These are phyloP conservation scores for Mamestra configurata DNA, from an alignment of 1,140 invertebrate genomes.

Conservation along the genomic window DNA sequence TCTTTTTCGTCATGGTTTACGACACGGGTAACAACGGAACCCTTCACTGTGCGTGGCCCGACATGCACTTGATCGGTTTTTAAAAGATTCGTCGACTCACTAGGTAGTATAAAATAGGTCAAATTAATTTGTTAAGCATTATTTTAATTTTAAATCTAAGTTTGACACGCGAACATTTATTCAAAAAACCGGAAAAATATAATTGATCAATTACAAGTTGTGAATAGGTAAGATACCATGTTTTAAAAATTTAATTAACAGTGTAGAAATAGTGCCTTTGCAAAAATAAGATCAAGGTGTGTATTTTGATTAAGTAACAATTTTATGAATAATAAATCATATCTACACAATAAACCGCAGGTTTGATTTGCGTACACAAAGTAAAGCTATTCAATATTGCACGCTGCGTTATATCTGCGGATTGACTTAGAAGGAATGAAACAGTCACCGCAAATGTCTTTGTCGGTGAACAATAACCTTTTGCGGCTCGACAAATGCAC, in stretches of 20 bases:
- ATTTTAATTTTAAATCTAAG: slow-evolving; percentile 40
- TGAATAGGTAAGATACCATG: slow-evolving; percentile 9
- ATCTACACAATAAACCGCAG: not conserved
- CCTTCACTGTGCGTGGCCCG: too few species aligned
- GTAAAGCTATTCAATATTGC: slow-evolving; percentile 9
- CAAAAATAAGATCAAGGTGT: slow-evolving; percentile 45
- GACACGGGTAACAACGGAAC: too few species aligned
- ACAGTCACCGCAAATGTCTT: slow-evolving; percentile 41
- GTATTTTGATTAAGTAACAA: slow-evolving; percentile 25
- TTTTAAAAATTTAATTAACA: slow-evolving; percentile 20
- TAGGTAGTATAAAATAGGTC: too few species aligned
- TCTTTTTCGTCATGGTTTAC: too few species aligned
- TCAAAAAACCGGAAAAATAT: slow-evolving; percentile 40
- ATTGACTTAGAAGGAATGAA: slow-evolving; percentile 37
- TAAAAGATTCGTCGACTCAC: slow-evolving; percentile 11
- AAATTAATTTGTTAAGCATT: slow-evolving; percentile 31
- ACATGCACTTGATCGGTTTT: too few species aligned
- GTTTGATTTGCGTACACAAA: not conserved
- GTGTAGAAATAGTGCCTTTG: slow-evolving; percentile 8
- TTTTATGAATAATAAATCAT: slow-evolving; percentile 32
- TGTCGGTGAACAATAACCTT: slow-evolving; percentile 56
- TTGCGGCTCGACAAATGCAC: slow-evolving; percentile 56
- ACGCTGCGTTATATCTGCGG: not conserved
- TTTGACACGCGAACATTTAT: slow-evolving; percentile 47
- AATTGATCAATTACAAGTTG: slow-evolving; percentile 41